Evolutionary conservation across 2,113 vertebrate genomes (phyloP).

Genomic region (Neolamprologus sp.): DNA sequence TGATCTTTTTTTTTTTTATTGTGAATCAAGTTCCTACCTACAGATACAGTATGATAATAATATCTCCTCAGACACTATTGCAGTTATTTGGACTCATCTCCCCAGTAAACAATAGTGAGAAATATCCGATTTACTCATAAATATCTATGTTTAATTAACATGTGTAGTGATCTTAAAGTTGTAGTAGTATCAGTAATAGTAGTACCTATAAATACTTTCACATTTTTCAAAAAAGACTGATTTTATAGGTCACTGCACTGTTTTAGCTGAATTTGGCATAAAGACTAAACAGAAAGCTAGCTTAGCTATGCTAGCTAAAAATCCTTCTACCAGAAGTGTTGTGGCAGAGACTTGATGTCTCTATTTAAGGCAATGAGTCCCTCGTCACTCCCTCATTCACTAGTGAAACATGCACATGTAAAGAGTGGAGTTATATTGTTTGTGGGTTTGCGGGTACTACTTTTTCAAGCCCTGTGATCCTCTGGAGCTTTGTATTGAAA

Average conservation of each 20-base stretch:
- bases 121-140: neutral
- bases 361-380: neutral
- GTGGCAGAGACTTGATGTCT: neutral
- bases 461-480: neutral
- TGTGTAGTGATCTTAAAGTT: neutral
- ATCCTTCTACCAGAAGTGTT: neutral
- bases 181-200: neutral
- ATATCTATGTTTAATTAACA: neutral
- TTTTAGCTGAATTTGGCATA: neutral
- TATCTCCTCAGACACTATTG: neutral
- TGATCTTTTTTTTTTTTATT: rapidly evolving
- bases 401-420: neutral
- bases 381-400: neutral
- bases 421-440: neutral
- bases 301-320: neutral
- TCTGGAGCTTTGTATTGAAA: neutral
- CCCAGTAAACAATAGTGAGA: rapidly evolving
- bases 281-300: neutral
- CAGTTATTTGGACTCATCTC: neutral
- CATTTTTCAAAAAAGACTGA: neutral
- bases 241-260: neutral
- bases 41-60: neutral
- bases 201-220: neutral
- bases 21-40: neutral
- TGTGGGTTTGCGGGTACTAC: rapidly evolving